Evolutionary conservation across 1,140 invertebrate species (phyloP).

Genomic region (Asbolus verrucosus): DNA sequence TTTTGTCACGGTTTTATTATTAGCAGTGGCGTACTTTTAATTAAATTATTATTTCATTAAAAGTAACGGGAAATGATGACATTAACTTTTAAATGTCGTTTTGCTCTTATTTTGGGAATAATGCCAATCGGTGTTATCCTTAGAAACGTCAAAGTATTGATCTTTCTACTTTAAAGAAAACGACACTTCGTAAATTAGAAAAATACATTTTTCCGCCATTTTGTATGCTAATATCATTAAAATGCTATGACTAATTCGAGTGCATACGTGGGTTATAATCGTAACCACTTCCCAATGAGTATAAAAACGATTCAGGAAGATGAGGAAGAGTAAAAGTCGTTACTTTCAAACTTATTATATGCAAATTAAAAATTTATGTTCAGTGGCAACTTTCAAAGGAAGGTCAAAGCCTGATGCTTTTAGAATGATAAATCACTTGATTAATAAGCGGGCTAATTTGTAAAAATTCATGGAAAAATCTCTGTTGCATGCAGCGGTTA

Average conservation of each 20-base stretch:
- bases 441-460: no score
- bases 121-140: no score
- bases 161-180: no score
- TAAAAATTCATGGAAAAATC: background rate
- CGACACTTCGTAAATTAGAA: no score
- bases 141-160: no score
- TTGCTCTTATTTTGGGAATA: background rate
- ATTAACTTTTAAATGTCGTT: no score
- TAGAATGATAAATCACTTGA: constrained; percentile 26
- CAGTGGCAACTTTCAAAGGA: constrained; percentile 21
- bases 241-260: background rate
- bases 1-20: no score
- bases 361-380: constrained; percentile 23
- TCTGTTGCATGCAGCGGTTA: background rate
- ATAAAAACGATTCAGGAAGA: constrained; percentile 12
- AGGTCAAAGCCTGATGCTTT: constrained; percentile 8
- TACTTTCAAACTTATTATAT: constrained; percentile 35
- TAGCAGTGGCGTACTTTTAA: no score
- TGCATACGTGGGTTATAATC: background rate
- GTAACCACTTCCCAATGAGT: background rate
- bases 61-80: background rate
- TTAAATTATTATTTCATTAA: background rate
- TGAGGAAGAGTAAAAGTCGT: constrained; percentile 18
- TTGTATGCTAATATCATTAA: no score
- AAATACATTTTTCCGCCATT: no score